phyloP scores from a whole-genome alignment of 2,113 vertebrate genomes.

The Corythoichthys intestinalis region DNA sequence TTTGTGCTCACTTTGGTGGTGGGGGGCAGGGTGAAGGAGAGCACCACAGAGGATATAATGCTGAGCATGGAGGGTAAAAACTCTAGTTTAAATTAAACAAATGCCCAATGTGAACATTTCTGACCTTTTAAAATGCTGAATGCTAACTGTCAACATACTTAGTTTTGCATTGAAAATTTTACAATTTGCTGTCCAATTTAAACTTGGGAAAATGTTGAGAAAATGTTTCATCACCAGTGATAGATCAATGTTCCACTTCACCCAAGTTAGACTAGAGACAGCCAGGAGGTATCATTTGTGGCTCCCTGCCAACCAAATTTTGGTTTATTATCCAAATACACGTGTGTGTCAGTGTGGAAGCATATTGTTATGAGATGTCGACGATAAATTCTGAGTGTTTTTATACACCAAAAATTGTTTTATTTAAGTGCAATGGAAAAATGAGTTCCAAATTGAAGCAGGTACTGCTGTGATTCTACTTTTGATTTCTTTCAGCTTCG shows the following conservation, averaged over 20 bases:
- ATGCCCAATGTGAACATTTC: constrained; percentile 30
- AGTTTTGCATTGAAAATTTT: constrained; percentile 22
- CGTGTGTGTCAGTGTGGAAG: constrained; percentile 39
- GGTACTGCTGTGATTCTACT: constrained; percentile 34
- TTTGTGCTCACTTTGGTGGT: constrained; percentile 59
- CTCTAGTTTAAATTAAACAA: constrained; percentile 40
- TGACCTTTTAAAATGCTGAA: constrained; percentile 20
- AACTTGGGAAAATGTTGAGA: neutral
- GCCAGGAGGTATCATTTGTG: constrained; percentile 37
- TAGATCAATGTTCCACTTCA: neutral
- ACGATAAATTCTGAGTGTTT: constrained; percentile 29
- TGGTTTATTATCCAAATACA: constrained; percentile 37
- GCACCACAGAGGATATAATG: constrained; percentile 46
- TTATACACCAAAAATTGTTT: constrained; percentile 49
- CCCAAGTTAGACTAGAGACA: constrained; percentile 30
- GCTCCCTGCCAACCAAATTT: constrained; percentile 22
- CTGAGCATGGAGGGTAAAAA: constrained; percentile 27
- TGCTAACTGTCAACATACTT: constrained; percentile 22
- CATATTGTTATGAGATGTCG: constrained; percentile 38
- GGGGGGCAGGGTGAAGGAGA: constrained; percentile 60
- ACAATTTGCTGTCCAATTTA: constrained; percentile 10
- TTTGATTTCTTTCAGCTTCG: constrained; percentile 44
- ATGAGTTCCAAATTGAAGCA: constrained; percentile 37
- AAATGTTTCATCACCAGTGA: neutral
- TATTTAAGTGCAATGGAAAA: constrained; percentile 36